phyloP scores from a whole-genome alignment of 2,888 invertebrate genomes.

The Synanthedon formicaeformis region DNA sequence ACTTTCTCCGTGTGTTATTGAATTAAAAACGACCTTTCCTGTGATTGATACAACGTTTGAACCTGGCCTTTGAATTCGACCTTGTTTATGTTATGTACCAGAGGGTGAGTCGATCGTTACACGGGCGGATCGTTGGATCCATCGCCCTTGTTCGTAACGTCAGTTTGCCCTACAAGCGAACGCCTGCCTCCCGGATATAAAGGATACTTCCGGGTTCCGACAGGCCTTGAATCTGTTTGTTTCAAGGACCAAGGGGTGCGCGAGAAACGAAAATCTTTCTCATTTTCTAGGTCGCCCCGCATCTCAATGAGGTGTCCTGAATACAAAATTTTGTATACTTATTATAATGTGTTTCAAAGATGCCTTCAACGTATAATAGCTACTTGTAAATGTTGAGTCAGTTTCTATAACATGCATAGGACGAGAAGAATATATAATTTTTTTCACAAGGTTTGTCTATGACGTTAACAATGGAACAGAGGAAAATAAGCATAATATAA shows the following conservation, averaged over 20 bases:
- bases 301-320: conserved; percentile 28
- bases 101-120: background rate
- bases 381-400: no score
- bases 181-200: conserved; percentile 23
- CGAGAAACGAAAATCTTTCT: conserved; percentile 52
- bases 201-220: conserved; percentile 48
- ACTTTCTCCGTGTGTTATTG: conserved; percentile 4
- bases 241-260: conserved; percentile 47
- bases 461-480: no score
- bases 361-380: background rate
- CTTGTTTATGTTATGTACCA: background rate
- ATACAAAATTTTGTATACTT: conserved; percentile 20
- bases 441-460: no score
- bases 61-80: background rate
- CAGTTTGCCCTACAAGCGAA: conserved; percentile 9
- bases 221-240: conserved; percentile 49
- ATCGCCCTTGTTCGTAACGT: conserved; percentile 11
- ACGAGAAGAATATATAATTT: no score
- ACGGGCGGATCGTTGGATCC: conserved; percentile 28
- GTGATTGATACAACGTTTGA: background rate
- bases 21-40: conserved; percentile 1
- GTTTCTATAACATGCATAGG: no score
- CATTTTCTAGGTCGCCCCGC: conserved; percentile 45
- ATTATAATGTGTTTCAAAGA: background rate
- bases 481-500: background rate